Evolutionary conservation across 2,797 vertebrate genomes (phyloP), one percentile per base, ranked within the genome.

Genomic region (Bufotes viridis): DNA sequence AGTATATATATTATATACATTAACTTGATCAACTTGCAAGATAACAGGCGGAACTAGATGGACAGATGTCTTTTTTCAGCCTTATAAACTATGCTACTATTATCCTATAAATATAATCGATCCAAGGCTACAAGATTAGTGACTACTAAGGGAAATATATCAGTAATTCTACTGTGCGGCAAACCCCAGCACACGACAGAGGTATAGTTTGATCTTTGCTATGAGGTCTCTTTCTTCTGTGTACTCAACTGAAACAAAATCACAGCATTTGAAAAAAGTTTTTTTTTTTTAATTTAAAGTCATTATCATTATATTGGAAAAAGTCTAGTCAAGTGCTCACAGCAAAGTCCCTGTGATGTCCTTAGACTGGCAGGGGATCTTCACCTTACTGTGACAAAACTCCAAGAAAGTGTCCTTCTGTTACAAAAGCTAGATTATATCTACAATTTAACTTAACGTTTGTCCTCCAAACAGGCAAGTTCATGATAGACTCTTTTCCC

Each of bases 401-500:
- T 49, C 11, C 42, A 51, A 20, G 42, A 53, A 34, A 51, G 42
- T 13, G 49, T 75, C 20, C 42, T 51, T 75, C 42, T 4, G n/a
- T 75, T n/a, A 13, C 20, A 49, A 75, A 34, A 51, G 20, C 72
- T 53, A 75, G 20, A 51, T 75, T 75, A 75, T 75, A 53, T 75
- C 72, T n/a, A 53, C 72, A 51, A 0, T 53, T n/a, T 51, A 75
- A 51, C 49, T 22, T 75, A 74, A 34, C 70, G 20, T 11, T 75
- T 75, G 72, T 75, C 87, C 20, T 86, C 22, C 15, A 4, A 69
- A n/a, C 22, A 51, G 15, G 11, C 12, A 82, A 51, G 29, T 69
- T 70, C 81, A 82, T 67, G 55, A 60, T 63, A 65, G 80, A 60
- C 72, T 75, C 80, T 55, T 81, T 58, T 81, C 24, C 79, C n/a